phyloP scores from a whole-genome alignment of 1,140 invertebrate species.

The Drosophila chauvacae region DNA sequence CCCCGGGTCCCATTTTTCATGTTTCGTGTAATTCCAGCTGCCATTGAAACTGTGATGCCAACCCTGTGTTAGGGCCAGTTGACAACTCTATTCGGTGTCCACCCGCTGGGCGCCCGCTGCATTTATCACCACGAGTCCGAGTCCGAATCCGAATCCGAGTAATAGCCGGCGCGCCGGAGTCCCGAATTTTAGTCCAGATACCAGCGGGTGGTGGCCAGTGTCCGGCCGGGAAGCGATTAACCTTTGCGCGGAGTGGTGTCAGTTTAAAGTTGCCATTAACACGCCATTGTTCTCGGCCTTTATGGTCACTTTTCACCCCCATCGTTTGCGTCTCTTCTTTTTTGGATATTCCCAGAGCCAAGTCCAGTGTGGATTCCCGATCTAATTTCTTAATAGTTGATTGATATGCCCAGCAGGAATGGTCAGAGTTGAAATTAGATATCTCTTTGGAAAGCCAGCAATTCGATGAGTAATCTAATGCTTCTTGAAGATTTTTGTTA shows the following conservation, averaged over 20 bases:
- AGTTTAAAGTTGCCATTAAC: constrained; percentile 82
- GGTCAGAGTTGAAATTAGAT: constrained; percentile 18
- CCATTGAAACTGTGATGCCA: constrained; percentile 26
- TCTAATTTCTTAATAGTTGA: constrained; percentile 68
- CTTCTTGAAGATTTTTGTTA: not conserved
- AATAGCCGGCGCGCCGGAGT: constrained; percentile 7
- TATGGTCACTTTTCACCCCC: constrained; percentile 52
- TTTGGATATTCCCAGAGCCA: not conserved
- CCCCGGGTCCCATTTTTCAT: constrained; percentile 26
- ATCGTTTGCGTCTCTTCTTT: constrained; percentile 1
- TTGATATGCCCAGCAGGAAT: constrained; percentile 63
- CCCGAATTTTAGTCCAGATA: constrained; percentile 51
- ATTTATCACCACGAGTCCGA: constrained; percentile 62
- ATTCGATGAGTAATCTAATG: not conserved
- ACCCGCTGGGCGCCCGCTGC: constrained; percentile 40
- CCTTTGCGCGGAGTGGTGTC: constrained; percentile 58
- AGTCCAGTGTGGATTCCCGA: constrained; percentile 6
- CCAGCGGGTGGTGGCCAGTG: constrained; percentile 65
- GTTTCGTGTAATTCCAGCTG: constrained; percentile 39
- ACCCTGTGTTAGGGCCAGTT: constrained; percentile 34
- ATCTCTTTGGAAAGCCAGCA: not conserved
- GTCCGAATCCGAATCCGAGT: constrained; percentile 11
- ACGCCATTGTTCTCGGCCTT: constrained; percentile 72
- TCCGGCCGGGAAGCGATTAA: constrained; percentile 53
- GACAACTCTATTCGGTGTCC: constrained; percentile 69